Conservation (phyloP, 1,140 invertebrate species). For the Eufriesea mexicana region DNA sequence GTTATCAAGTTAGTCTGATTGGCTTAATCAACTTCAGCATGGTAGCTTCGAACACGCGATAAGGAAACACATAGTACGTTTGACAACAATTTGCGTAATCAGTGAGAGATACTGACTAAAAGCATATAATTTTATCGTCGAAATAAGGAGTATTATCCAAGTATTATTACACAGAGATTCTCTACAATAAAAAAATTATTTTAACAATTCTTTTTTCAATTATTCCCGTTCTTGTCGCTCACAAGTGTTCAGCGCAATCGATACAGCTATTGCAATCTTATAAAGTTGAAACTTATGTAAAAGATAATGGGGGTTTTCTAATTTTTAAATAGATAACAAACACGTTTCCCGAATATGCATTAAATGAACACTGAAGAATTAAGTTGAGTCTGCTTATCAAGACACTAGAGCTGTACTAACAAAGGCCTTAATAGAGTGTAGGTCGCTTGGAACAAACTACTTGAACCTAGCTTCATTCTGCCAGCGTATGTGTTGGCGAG, state of each 20-base stretch:
- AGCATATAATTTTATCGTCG: neutral
- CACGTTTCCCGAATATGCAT: neutral
- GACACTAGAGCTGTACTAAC: slow-evolving; percentile 7
- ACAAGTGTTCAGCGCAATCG: neutral
- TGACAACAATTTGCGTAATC: neutral
- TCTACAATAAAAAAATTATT: neutral
- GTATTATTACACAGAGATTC: neutral
- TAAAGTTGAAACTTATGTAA: neutral
- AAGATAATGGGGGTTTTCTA: neutral
- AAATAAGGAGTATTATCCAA: neutral
- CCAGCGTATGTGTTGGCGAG: too few species aligned
- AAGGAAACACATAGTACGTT: neutral
- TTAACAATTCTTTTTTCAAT: neutral
- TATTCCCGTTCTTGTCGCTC: neutral
- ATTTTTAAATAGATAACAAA: neutral
- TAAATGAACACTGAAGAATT: neutral
- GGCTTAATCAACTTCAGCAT: neutral
- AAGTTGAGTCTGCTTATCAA: slow-evolving; percentile 13
- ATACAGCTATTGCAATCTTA: too few species aligned
- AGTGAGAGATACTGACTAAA: neutral
- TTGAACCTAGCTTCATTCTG: slow-evolving; percentile 11
- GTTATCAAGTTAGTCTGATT: neutral
- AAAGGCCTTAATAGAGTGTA: neutral
- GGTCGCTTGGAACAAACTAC: neutral
- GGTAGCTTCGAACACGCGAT: neutral